These are phyloP conservation scores for Arctia plantaginis DNA, from an alignment of 2,888 invertebrate genomes.

Conservation along the genomic window DNA sequence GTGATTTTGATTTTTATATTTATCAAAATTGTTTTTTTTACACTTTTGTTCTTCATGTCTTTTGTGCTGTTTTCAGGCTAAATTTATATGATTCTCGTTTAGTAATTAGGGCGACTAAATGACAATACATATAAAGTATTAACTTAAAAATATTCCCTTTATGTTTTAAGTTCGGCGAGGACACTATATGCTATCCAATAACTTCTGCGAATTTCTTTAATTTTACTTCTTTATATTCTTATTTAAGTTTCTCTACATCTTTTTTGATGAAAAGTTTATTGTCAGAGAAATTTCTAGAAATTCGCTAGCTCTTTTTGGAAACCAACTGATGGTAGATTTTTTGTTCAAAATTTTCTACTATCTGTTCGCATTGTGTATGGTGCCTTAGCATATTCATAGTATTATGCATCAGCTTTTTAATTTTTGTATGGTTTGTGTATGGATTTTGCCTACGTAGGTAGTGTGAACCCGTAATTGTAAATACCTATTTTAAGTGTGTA, in stretches of 20 bases:
- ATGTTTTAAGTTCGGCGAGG: slow-evolving; percentile 65
- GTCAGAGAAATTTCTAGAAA: slow-evolving; percentile 60
- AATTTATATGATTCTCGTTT: slow-evolving; percentile 84
- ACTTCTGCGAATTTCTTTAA: slow-evolving; percentile 54
- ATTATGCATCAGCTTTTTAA: slow-evolving; percentile 74
- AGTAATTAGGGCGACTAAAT: slow-evolving; percentile 86
- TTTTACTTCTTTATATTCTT: slow-evolving; percentile 30
- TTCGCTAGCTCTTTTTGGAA: slow-evolving; percentile 56
- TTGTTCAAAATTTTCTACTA: slow-evolving; percentile 50
- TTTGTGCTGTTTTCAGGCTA: slow-evolving; percentile 50
- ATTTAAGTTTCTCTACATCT: slow-evolving; percentile 61
- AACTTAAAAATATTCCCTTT: slow-evolving; percentile 80
- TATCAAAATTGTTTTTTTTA: slow-evolving; percentile 24
- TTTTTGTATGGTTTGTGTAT: slow-evolving; percentile 83
- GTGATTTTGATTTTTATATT: slow-evolving; percentile 26
- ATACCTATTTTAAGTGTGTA: slow-evolving; percentile 83
- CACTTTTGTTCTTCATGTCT: slow-evolving; percentile 31
- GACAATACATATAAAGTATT: slow-evolving; percentile 84
- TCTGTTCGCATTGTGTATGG: slow-evolving; percentile 45
- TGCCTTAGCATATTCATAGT: slow-evolving; percentile 61
- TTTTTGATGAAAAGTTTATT: slow-evolving; percentile 67
- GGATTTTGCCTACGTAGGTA: slow-evolving; percentile 85
- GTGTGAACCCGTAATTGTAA: slow-evolving; percentile 81
- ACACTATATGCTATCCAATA: slow-evolving; percentile 55
- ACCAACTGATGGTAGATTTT: slow-evolving; percentile 50